Conservation (phyloP, 2,797 vertebrate species). For the Semaprochilodus insignis region DNA sequence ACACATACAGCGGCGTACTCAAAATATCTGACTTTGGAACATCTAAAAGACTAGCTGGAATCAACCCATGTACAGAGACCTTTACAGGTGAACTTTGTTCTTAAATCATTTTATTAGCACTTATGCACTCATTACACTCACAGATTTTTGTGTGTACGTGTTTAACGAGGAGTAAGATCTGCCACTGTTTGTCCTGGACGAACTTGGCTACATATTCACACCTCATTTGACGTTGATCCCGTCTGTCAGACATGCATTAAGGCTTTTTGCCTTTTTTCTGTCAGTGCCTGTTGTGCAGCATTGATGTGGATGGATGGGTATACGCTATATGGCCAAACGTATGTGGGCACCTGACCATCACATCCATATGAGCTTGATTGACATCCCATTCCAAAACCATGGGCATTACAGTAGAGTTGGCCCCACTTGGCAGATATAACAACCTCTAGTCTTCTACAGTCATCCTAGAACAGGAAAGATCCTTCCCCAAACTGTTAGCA, state of each 20-base stretch:
- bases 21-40: constrained; percentile 96
- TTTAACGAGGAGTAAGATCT: neutral
- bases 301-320: no score
- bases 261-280: no score
- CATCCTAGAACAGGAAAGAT: no score
- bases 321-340: no score
- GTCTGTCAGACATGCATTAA: neutral
- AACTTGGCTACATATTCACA: constrained; percentile 10
- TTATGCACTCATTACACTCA: neutral
- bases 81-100: constrained; percentile 82
- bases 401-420: no score
- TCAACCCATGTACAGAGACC: constrained; percentile 91
- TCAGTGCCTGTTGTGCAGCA: no score
- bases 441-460: no score
- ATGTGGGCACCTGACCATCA: no score
- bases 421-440: no score
- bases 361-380: no score
- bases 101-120: neutral
- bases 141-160: neutral
- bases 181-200: constrained; percentile 16
- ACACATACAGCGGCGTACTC: constrained; percentile 91
- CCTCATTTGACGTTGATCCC: neutral
- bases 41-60: constrained; percentile 90
- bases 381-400: no score
- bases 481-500: no score